Base-by-base conservation (phyloP, 2,888 invertebrate species). In the Dyspetes luteomarginatus region DNA sequence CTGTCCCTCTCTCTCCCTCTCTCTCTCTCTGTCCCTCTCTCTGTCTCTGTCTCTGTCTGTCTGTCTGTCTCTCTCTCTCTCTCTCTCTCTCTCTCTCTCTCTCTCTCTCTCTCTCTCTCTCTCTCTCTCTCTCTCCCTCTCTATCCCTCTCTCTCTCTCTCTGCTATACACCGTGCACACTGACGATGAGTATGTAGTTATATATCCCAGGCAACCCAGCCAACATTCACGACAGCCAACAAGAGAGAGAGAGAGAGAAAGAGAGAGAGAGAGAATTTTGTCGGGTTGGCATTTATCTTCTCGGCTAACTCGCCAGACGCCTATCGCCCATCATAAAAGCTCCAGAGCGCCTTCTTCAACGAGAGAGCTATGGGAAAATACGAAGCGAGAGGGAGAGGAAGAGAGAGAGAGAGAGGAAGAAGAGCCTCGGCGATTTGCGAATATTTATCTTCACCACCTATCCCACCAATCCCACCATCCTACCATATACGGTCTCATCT, bases 251-350 rank as follows among this genome's bases (percentile, higher is more conserved):
- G 67, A 56, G 64, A 64, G 45, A 7, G 78, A 67, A 22, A 48
- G 43, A 17, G 19, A 3, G 19, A 22, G 64, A 64, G 73, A 62
- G 55, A 30, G 65, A 75, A 56, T 79, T 74, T 30, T 52, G 67
- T 71, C 45, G 67, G 69, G 36, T 65, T 62, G 41, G 77, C 74
- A 60, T 58, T 69, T 78, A 78, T 72, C 77, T 65, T 78, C 77
- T 78, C 50, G 41, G 71, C 72, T 78, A 78, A 72, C 77, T 72
- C 65, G 72, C 77, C 71, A 58, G 71, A 78, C 77, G 77, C 77
- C 77, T 78, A 72, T 78, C 48, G 71, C 72, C 72, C 50, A 72
- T 78, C 71, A 78, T 72, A 72, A 77, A 77, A 77, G 69, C 62
- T 73, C 62, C n/a, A n/a, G n/a, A n/a, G n/a, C n/a, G n/a, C n/a